Evolutionary conservation across 2,113 vertebrate species (phyloP).

Genomic region (Platysternon megacephalum): DNA sequence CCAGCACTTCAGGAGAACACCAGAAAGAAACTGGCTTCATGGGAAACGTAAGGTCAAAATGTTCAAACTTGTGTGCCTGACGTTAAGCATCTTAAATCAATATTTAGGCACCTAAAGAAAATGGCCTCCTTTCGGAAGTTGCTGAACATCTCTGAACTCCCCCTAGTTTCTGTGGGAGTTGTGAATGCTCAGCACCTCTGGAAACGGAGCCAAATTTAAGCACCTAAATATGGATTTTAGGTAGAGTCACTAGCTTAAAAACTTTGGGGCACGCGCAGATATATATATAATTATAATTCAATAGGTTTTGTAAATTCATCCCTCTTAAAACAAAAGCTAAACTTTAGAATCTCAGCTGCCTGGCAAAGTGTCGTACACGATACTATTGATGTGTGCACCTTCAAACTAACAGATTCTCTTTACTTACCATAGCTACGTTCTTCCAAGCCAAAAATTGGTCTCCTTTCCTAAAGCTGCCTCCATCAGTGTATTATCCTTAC

Average conservation of each 20-base stretch:
- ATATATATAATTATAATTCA: not conserved
- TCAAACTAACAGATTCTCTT: not conserved
- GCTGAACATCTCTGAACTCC: no score
- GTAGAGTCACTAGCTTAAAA: no score
- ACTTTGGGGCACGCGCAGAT: not conserved
- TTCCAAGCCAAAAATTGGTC: not conserved
- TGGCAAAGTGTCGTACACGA: not conserved
- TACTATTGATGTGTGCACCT: not conserved
- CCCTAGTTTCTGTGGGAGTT: no score
- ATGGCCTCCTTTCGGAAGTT: not conserved
- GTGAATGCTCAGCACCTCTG: no score
- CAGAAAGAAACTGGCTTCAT: not conserved
- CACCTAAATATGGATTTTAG: not conserved
- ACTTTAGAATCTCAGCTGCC: no score
- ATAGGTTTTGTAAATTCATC: no score
- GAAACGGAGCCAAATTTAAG: not conserved
- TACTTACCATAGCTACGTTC: no score
- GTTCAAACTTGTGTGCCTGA: no score
- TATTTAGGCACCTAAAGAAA: not conserved
- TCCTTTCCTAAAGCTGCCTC: not conserved
- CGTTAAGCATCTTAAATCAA: no score
- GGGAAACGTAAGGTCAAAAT: not conserved
- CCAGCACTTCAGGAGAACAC: not conserved
- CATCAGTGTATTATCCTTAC: not conserved
- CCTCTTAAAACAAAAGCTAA: no score